Evolutionary conservation across 2,797 vertebrate genomes (phyloP).

Genomic region (Centroberyx gerrardi): DNA sequence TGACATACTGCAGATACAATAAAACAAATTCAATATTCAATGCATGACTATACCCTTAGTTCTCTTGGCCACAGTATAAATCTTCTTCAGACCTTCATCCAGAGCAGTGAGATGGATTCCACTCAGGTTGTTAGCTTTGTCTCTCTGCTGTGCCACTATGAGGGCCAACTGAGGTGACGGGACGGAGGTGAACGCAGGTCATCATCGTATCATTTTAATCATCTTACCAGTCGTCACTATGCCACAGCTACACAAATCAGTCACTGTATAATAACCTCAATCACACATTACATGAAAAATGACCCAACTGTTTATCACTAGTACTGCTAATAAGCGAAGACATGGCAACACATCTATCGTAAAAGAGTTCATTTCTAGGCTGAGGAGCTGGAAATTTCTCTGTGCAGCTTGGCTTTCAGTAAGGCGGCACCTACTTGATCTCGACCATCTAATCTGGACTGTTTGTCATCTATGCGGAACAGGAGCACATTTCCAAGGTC

Average conservation of each 20-base stretch:
- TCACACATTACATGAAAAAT: too few species aligned
- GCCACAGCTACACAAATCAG: slow-evolving; percentile 4
- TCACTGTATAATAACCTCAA: slow-evolving; percentile 6
- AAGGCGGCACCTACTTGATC: slow-evolving; percentile 86
- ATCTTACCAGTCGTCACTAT: background rate
- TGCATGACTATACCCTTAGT: slow-evolving; percentile 83
- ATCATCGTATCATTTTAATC: slow-evolving; percentile 1
- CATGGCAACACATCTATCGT: background rate
- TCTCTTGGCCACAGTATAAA: slow-evolving; percentile 88
- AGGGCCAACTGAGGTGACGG: slow-evolving; percentile 89
- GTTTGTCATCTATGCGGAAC: slow-evolving; percentile 93
- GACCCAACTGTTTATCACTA: background rate
- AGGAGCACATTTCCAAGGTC: slow-evolving; percentile 90
- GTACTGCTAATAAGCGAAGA: background rate
- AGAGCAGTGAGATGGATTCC: slow-evolving; percentile 91
- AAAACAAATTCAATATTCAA: background rate
- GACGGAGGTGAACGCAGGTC: slow-evolving; percentile 27
- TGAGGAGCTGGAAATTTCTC: background rate
- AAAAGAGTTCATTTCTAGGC: slow-evolving; percentile 5
- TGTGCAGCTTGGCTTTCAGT: background rate
- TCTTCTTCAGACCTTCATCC: slow-evolving; percentile 91
- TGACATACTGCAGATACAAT: too few species aligned
- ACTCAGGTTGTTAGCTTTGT: slow-evolving; percentile 89
- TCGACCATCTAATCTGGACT: slow-evolving; percentile 87
- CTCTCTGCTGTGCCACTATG: slow-evolving; percentile 92